Evolutionary conservation across 2,888 invertebrate genomes (phyloP), one percentile per base, ranked within the genome.

Genomic region (Fissipunctia ypsillon): DNA sequence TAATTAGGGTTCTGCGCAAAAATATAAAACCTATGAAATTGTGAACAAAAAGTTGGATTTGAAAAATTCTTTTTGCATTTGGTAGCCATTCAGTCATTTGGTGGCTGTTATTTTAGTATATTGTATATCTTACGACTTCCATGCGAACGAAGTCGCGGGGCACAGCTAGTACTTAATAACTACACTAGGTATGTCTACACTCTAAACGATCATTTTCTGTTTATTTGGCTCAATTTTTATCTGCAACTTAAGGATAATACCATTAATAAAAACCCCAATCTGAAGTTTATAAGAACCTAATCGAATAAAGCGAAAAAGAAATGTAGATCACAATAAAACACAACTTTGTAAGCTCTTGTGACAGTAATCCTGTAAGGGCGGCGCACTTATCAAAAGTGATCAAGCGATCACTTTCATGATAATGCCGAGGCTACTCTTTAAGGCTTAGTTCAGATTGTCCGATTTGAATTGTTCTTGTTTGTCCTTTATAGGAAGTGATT

Each of bases 341-440:
- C 67, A 83, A 83, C 68, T 80, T 80, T 70, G 69, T 84, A 68
- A 78, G 81, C 71, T 69, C 41, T 67, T 70, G 81, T 56, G 84
- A 81, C 83, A 73, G 71, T 83, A 84, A 83, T 84, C 83, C 83
- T 61, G 38, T 48, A n/a, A 70, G 57, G 52, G 67, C 59, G 71
- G 65, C 67, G 70, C 45, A 75, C 83, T 84, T 76, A 81, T 84
- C 84, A 84, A 84, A 84, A 81, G 78, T 84, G 81, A 81, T 81
- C 75, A 81, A 83, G 66, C 31, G 81, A 74, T 84, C 74, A 70
- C 64, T 83, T 81, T 35, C 68, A 12, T 66, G 83, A 83, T 83
- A 80, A 71, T 69, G 45, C 69, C 2, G 43, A 63, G 45, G 54
- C 52, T 60, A 54, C 31, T 69, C 56, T 45, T 57, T 74, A 73